phyloP scores from a whole-genome alignment of 2,113 vertebrate genomes.

The Rhinolophus ferrumequinum region DNA sequence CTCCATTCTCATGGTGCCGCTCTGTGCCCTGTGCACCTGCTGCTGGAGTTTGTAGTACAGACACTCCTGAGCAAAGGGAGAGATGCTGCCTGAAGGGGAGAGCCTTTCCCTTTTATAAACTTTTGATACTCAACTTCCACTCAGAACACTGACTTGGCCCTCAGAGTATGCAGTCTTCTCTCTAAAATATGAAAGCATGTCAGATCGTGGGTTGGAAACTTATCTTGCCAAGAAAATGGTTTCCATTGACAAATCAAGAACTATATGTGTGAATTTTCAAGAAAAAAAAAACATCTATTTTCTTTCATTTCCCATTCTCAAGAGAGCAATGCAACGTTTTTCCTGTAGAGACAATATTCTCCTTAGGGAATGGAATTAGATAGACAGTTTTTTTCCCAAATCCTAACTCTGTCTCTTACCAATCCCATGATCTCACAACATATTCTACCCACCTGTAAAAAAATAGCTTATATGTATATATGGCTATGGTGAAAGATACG shows the following conservation, averaged over 20 bases:
- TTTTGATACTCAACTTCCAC: not conserved
- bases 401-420: not conserved
- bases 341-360: not conserved
- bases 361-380: not conserved
- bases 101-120: not conserved
- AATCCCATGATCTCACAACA: not conserved
- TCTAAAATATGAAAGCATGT: not conserved
- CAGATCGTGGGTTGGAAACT: not conserved
- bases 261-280: not conserved
- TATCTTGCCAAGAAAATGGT: not conserved
- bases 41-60: not conserved
- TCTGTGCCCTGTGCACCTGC: not conserved
- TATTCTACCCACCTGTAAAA: not conserved
- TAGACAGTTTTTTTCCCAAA: not conserved
- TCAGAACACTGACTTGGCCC: not conserved
- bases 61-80: not conserved
- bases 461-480: not conserved
- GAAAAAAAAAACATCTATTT: not conserved
- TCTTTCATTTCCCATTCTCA: not conserved
- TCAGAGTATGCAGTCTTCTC: not conserved
- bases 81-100: not conserved
- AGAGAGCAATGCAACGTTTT: not conserved
- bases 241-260: not conserved
- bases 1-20: not conserved
- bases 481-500: not conserved